Evolutionary conservation across 2,888 invertebrate species (phyloP).

Genomic region (Caenorhabditis afra): DNA sequence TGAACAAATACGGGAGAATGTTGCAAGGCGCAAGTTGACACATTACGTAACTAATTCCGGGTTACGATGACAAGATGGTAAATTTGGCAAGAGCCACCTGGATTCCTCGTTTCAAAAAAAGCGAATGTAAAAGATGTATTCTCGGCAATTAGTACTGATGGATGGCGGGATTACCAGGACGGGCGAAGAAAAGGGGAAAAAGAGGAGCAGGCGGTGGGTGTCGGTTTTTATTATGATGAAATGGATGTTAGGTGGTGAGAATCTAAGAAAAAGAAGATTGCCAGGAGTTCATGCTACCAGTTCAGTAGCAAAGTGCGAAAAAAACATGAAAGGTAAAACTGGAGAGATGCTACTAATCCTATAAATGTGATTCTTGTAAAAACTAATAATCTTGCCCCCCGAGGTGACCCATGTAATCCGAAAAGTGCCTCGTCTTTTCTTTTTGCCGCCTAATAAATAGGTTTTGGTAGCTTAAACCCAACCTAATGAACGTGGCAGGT

Average conservation of each 20-base stretch:
- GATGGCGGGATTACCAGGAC: constrained; percentile 15
- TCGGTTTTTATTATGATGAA: constrained; percentile 18
- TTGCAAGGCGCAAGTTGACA: constrained; percentile 51
- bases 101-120: constrained; percentile 2
- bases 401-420: constrained; percentile 31
- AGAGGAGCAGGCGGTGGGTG: constrained; percentile 1
- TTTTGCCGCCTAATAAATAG: not conserved
- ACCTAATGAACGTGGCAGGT: too few species aligned
- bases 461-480: not conserved
- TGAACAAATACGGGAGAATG: constrained; percentile 26
- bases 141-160: constrained; percentile 19
- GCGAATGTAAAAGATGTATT: too few species aligned
- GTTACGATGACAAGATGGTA: constrained; percentile 54
- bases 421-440: constrained; percentile 7
- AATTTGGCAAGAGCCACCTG: constrained; percentile 20
- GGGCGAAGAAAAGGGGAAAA: not conserved
- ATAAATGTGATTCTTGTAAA: constrained; percentile 6
- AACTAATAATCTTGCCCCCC: not conserved
- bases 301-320: not conserved
- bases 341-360: not conserved
- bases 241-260: not conserved
- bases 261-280: not conserved
- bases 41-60: constrained; percentile 63
- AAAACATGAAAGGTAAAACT: not conserved
- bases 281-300: not conserved